phyloP scores from a whole-genome alignment of 2,113 vertebrate genomes.

The Hyperopisus bebe region DNA sequence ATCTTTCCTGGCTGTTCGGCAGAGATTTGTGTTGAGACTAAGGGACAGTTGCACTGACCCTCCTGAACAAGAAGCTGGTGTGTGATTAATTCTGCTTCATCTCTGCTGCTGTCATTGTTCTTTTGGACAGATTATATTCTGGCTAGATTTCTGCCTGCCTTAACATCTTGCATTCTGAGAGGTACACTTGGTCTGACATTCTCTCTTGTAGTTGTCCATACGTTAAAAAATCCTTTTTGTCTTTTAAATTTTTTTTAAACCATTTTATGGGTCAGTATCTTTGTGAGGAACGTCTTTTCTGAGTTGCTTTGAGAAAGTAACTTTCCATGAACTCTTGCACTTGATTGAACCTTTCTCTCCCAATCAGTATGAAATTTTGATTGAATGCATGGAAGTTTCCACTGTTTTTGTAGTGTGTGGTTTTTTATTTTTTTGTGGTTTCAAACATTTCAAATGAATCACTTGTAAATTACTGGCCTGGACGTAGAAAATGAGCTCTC shows the following conservation, averaged over 20 bases:
- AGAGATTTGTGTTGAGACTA: not conserved
- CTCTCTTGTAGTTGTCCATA: constrained; percentile 15
- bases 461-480: not conserved
- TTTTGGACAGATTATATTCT: not conserved
- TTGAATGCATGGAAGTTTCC: not conserved
- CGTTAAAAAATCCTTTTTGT: no score
- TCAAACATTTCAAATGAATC: not conserved
- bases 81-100: not conserved
- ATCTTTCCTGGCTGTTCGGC: not conserved
- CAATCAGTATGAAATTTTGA: not conserved
- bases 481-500: not conserved
- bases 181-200: not conserved
- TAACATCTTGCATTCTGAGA: not conserved
- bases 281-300: not conserved
- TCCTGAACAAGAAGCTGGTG: not conserved
- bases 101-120: not conserved
- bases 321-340: not conserved
- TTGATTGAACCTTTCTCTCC: not conserved
- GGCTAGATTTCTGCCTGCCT: not conserved
- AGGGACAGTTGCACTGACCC: not conserved
- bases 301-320: not conserved
- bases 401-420: not conserved
- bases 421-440: not conserved
- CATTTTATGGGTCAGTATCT: not conserved
- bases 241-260: not conserved